Conservation (phyloP, 2,888 invertebrate species). For the Trissolcus japonicus region DNA sequence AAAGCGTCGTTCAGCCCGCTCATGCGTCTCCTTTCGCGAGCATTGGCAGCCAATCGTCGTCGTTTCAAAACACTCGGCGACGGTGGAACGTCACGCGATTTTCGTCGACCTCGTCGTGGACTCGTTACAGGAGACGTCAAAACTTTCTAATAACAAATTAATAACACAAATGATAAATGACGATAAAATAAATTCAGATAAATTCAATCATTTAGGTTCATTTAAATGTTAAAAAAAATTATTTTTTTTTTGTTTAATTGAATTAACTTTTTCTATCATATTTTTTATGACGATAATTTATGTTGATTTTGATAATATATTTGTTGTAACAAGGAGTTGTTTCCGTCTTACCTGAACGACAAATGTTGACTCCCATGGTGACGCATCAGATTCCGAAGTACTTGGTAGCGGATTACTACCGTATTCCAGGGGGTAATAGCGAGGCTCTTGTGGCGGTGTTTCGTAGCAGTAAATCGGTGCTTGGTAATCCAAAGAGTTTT, state of each 20-base stretch:
- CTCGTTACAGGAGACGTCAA: slow-evolving; percentile 67
- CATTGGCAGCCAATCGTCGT: slow-evolving; percentile 84
- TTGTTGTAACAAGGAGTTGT: too few species aligned
- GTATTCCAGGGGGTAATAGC: slow-evolving; percentile 63
- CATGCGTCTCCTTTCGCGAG: slow-evolving; percentile 85
- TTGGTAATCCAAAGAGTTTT: slow-evolving; percentile 69
- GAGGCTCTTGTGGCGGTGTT: slow-evolving; percentile 69
- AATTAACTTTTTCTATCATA: too few species aligned
- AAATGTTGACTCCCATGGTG: slow-evolving; percentile 67
- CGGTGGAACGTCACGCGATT: slow-evolving; percentile 75
- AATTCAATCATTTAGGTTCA: too few species aligned
- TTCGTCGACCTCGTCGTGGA: slow-evolving; percentile 69
- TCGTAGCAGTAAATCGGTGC: slow-evolving; percentile 69
- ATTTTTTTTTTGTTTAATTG: too few species aligned
- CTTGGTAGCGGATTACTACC: slow-evolving; percentile 48
- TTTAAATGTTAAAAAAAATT: too few species aligned
- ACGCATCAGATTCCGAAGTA: slow-evolving; percentile 60
- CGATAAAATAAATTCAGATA: too few species aligned
- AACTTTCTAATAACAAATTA: slow-evolving; percentile 58
- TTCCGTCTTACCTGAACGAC: slow-evolving; percentile 62
- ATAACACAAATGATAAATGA: too few species aligned
- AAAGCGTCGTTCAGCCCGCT: slow-evolving; percentile 87
- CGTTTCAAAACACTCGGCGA: slow-evolving; percentile 80
- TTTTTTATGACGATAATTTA: too few species aligned
- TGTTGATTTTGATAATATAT: too few species aligned